A percentile compares a stretch with the other conserved stretches of the same genome.
Evolutionary conservation across 2,888 invertebrate genomes (phyloP).

Genomic region (Nemotelus pantherinus): DNA sequence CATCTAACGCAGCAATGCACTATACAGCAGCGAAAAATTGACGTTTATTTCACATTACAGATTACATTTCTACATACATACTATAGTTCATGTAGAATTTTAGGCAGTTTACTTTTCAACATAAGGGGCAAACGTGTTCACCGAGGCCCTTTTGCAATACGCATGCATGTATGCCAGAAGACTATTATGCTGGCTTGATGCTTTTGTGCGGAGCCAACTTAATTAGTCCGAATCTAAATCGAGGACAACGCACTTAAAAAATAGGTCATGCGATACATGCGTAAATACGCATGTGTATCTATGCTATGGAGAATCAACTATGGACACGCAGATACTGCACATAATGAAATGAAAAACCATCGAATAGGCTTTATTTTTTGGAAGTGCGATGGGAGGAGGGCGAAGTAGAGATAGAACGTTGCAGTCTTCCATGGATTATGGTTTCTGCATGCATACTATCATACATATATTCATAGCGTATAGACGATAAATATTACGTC

Average conservation of each 20-base stretch:
- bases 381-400: too few species aligned
- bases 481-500: too few species aligned
- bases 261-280: slow-evolving; percentile 26
- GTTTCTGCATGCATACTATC: too few species aligned
- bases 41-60: neutral
- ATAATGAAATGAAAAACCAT: too few species aligned
- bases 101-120: neutral
- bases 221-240: slow-evolving; percentile 38
- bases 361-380: too few species aligned
- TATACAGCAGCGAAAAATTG: neutral
- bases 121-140: slow-evolving; percentile 25
- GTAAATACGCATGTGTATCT: neutral
- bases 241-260: slow-evolving; percentile 36
- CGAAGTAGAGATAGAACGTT: too few species aligned
- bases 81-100: too few species aligned
- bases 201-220: slow-evolving; percentile 24
- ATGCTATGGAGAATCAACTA: too few species aligned
- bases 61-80: neutral
- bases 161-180: slow-evolving; percentile 14
- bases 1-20: neutral
- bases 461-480: too few species aligned
- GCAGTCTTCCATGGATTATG: too few species aligned
- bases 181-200: neutral
- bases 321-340: too few species aligned
- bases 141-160: slow-evolving; percentile 31